Conservation (phyloP, 1,140 invertebrate species). For the Drosophila burlai region DNA sequence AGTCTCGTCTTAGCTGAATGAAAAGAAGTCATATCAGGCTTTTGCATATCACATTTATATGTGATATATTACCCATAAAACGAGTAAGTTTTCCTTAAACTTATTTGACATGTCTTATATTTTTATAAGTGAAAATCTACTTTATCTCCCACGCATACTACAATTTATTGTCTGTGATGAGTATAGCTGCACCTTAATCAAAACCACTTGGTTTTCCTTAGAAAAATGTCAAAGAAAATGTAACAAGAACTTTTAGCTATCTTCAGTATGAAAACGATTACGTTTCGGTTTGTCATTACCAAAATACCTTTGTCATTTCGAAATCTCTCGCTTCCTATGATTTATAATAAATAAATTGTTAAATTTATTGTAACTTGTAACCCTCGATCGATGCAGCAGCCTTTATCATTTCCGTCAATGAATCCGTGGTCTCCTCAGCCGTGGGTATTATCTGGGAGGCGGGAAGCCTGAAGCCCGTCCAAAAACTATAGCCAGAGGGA, state of each 20-base stretch:
- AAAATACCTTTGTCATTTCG: conserved; percentile 6
- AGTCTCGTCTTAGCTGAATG: neutral
- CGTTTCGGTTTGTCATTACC: conserved; percentile 6
- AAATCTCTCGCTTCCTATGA: neutral
- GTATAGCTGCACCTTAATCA: neutral
- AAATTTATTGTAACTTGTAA: conserved; percentile 31
- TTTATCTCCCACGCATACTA: neutral
- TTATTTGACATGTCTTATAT: neutral
- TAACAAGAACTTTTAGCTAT: neutral
- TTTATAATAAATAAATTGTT: conserved; percentile 12
- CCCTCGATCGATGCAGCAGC: conserved; percentile 40
- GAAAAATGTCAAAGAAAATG: neutral
- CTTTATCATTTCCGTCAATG: conserved; percentile 84
- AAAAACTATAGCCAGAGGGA: conserved; percentile 85
- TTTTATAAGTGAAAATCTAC: neutral
- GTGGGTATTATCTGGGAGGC: conserved; percentile 88
- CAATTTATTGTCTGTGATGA: neutral
- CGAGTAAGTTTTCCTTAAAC: no score
- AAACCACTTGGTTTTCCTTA: neutral
- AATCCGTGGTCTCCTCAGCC: conserved; percentile 84
- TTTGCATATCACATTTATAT: no score
- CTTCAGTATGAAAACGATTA: neutral
- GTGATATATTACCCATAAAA: neutral
- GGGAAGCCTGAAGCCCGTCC: conserved; percentile 90
- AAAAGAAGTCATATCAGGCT: no score